Conservation (phyloP, 2,113 vertebrate genomes). For the Donacobius atricapilla region DNA sequence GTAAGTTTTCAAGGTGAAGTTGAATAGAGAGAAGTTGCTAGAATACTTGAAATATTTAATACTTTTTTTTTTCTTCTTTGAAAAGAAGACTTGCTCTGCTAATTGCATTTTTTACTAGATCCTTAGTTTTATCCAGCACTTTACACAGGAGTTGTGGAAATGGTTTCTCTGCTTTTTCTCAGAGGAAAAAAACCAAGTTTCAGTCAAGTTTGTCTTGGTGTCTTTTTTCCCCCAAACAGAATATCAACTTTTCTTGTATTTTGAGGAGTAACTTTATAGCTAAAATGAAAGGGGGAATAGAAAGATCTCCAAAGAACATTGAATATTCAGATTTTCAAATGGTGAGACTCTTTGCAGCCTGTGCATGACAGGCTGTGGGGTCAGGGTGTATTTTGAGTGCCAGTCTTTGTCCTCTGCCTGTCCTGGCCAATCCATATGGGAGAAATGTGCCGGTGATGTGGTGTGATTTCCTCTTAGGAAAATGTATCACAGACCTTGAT, state of each 20-base stretch:
- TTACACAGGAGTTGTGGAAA: background rate
- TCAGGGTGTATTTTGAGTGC: background rate
- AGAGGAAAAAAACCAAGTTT: background rate
- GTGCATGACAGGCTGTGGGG: background rate
- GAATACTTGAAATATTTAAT: background rate
- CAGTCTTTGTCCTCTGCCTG: background rate
- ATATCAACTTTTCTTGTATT: background rate
- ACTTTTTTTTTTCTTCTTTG: background rate
- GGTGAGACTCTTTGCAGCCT: background rate
- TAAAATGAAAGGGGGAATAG: background rate
- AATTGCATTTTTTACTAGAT: background rate
- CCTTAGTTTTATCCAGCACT: background rate
- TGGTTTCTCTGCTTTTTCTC: background rate
- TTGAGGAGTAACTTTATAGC: background rate
- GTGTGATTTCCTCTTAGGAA: background rate
- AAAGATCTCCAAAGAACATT: background rate
- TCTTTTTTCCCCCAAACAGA: background rate
- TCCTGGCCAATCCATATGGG: background rate
- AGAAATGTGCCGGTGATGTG: background rate
- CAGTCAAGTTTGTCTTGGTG: background rate
- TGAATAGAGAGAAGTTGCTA: background rate
- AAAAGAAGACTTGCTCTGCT: background rate
- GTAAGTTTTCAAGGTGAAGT: background rate
- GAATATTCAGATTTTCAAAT: background rate
- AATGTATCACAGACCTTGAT: background rate